Base-by-base conservation (phyloP, 2,797 vertebrate species). In the Pseudomugil tenellus region DNA sequence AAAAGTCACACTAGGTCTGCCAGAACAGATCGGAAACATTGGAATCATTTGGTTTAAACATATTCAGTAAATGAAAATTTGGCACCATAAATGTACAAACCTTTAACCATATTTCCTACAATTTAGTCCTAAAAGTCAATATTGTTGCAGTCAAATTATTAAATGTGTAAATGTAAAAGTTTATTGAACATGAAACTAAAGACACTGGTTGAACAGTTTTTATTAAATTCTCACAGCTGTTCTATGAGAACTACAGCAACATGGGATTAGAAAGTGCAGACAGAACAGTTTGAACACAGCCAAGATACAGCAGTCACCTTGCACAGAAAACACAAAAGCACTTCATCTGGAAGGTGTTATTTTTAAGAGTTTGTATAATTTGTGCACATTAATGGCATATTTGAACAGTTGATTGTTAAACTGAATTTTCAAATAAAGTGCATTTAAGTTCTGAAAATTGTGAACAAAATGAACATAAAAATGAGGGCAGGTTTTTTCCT, bases 151-250 rank as follows among this genome's bases (percentile, higher is more conserved):
- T 3, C 3, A 13, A 37, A 37, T 16, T 16, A 39, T 1, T 32
- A 6, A 13, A 17, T 39, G 14, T 39, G 13, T 39, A 58, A 3
- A 21, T 34, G 3, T n/a, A 32, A 32, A 28, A 16, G 1, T 23
- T 11, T n/a, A 1, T 14, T 28, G 14, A 8, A 4, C 2, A 12
- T 1, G 21, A 43, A 13, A 48, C 21, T 48, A 67, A 2, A 25
- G 39, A 54, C 43, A 23, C 9, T 63, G 59, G 59, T 80, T 74
- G 65, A 63, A 74, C 39, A 32, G 25, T 79, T 77, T 92, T 92
- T 91, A 92, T 86, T 91, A 72, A 85, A 72, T 31, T 72, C 19
- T 31, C 31, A 86, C 55, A 84, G 74, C 83, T 76, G 87, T 76
- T 67, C 69, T 63, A 37, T 13, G 11, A 37, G 35, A 37, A 39